Conservation (phyloP, 1,140 invertebrate species). For the Lerema accius region DNA sequence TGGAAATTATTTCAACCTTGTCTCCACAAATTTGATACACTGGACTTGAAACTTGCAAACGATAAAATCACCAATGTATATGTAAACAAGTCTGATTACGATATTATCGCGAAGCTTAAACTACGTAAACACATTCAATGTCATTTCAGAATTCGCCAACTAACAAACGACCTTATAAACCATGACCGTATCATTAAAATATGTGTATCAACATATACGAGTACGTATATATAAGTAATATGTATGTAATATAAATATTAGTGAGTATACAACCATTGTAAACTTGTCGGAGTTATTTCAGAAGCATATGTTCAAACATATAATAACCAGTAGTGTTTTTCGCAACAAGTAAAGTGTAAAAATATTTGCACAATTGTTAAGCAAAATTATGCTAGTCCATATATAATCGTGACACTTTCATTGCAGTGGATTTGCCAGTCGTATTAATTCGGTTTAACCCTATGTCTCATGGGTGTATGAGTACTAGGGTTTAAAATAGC, state of each 20-base stretch:
- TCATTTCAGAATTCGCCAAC: neutral
- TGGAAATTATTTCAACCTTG: too few species aligned
- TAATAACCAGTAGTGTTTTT: slow-evolving; percentile 39
- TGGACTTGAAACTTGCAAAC: too few species aligned
- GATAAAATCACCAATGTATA: neutral
- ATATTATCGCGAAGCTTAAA: neutral
- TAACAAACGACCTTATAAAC: slow-evolving; percentile 4
- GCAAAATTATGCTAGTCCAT: slow-evolving; percentile 43
- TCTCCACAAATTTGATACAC: too few species aligned
- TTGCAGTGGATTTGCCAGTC: slow-evolving; percentile 17
- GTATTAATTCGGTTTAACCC: slow-evolving; percentile 11
- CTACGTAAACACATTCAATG: neutral
- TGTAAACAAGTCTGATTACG: neutral
- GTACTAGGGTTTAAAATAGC: slow-evolving; percentile 2
- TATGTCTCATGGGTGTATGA: neutral
- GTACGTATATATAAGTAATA: slow-evolving; percentile 16
- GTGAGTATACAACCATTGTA: slow-evolving; percentile 13
- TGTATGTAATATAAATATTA: slow-evolving; percentile 19
- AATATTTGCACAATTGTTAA: slow-evolving; percentile 53
- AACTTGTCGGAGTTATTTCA: slow-evolving; percentile 36
- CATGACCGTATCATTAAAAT: slow-evolving; percentile 29
- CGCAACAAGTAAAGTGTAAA: slow-evolving; percentile 25
- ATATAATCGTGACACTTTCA: slow-evolving; percentile 60
- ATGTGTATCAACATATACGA: slow-evolving; percentile 15
- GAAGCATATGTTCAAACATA: slow-evolving; percentile 45